phyloP scores from a whole-genome alignment of 2,888 invertebrate genomes.

The Opisthograptis luteolata region DNA sequence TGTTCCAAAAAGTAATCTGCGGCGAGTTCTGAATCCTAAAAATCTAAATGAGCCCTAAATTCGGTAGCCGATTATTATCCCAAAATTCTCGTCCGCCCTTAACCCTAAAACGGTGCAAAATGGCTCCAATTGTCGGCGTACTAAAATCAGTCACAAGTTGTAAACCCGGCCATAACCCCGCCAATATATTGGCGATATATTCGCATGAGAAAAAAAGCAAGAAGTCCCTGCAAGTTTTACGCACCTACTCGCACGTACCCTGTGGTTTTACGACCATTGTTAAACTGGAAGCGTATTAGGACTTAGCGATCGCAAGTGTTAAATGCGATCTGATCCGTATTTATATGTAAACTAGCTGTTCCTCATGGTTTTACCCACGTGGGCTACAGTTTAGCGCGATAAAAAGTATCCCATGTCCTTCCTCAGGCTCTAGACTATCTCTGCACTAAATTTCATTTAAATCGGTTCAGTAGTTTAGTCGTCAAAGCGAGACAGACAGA shows the following conservation, averaged over 20 bases:
- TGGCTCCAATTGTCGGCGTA: constrained; percentile 63
- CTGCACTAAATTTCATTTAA: too few relatives aligned
- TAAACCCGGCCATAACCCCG: constrained; percentile 73
- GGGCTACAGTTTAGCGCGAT: too few relatives aligned
- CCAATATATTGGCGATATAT: constrained; percentile 76
- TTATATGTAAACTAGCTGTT: not conserved
- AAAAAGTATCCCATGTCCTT: too few relatives aligned
- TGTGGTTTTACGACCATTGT: constrained; percentile 70
- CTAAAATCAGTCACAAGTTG: constrained; percentile 81
- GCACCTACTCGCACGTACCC: constrained; percentile 10
- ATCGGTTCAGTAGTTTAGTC: too few relatives aligned
- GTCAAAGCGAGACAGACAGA: too few relatives aligned
- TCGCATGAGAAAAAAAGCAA: constrained; percentile 47
- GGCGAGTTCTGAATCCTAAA: not conserved
- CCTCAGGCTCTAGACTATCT: too few relatives aligned
- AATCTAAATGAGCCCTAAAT: not conserved
- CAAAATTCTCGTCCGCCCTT: constrained; percentile 11
- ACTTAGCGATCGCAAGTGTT: constrained; percentile 26
- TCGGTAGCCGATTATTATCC: constrained; percentile 17
- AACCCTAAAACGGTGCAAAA: constrained; percentile 39
- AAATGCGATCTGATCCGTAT: constrained; percentile 10
- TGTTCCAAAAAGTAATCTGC: not conserved
- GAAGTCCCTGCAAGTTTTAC: constrained; percentile 35
- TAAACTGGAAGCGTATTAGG: constrained; percentile 66
- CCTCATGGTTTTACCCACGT: not conserved